These are phyloP conservation scores for Florisuga fusca DNA, from an alignment of 2,797 vertebrate genomes.

Conservation along the genomic window DNA sequence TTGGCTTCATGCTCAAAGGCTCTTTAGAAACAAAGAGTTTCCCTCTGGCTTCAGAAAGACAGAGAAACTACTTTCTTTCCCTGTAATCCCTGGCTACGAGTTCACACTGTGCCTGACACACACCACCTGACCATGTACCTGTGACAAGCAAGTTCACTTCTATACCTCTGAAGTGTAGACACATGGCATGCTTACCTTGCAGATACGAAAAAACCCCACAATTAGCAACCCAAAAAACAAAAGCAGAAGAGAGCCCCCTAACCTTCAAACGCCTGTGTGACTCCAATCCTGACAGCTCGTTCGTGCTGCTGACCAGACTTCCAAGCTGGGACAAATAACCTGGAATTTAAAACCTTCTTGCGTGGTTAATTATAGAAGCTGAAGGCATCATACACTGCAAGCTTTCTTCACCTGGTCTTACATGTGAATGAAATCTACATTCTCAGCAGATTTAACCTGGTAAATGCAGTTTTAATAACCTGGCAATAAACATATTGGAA, in stretches of 20 bases:
- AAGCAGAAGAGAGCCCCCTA: neutral
- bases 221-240: neutral
- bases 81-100: neutral
- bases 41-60: neutral
- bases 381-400: neutral
- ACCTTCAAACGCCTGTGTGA: accelerated
- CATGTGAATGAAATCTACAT: neutral
- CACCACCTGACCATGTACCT: neutral
- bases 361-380: neutral
- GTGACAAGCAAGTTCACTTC: neutral
- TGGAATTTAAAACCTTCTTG: neutral
- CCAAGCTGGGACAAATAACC: neutral
- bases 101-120: neutral
- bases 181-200: neutral
- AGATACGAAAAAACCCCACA: neutral
- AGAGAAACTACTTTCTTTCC: neutral
- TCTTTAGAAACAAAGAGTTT: neutral
- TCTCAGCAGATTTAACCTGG: neutral
- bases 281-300: neutral
- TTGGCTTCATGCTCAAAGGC: neutral
- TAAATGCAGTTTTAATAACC: neutral
- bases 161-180: neutral
- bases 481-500: neutral
- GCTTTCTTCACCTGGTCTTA: neutral
- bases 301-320: neutral